phyloP scores from a whole-genome alignment of 1,140 invertebrate genomes.

The Hyles vespertilio region DNA sequence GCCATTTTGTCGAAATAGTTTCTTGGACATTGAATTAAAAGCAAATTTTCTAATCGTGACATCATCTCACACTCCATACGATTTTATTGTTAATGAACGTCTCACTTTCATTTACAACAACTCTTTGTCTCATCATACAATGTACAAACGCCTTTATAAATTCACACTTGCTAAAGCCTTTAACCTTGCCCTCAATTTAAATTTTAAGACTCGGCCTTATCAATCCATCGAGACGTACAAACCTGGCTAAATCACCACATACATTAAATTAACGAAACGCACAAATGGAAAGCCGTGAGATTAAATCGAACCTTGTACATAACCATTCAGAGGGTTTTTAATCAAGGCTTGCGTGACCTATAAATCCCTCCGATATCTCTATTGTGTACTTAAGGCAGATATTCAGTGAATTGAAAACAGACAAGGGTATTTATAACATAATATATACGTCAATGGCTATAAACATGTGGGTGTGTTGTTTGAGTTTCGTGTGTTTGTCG shows the following conservation, averaged over 20 bases:
- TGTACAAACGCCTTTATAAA: no score
- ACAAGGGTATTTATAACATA: background rate
- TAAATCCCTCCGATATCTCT: conserved; percentile 40
- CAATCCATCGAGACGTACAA: no score
- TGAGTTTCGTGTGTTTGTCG: background rate
- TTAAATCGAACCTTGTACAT: conserved; percentile 25
- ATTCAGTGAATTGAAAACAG: conserved; percentile 13
- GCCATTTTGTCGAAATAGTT: conserved; percentile 34
- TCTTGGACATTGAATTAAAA: conserved; percentile 28
- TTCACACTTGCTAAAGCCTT: no score
- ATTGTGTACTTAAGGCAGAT: conserved; percentile 31
- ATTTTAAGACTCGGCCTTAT: no score
- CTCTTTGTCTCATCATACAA: no score
- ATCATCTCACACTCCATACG: background rate
- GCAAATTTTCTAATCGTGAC: conserved; percentile 19
- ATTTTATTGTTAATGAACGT: no score
- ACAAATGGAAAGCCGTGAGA: conserved; percentile 26
- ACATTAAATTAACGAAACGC: conserved; percentile 11
- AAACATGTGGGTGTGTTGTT: background rate
- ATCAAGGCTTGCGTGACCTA: conserved; percentile 42
- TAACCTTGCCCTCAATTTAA: no score
- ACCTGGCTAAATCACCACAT: no score
- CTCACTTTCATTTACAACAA: no score
- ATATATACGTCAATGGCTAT: no score
- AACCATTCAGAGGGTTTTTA: conserved; percentile 35